These are phyloP conservation scores for Bambusicola thoracicus DNA, from an alignment of 2,113 vertebrate genomes.

Conservation along the genomic window DNA sequence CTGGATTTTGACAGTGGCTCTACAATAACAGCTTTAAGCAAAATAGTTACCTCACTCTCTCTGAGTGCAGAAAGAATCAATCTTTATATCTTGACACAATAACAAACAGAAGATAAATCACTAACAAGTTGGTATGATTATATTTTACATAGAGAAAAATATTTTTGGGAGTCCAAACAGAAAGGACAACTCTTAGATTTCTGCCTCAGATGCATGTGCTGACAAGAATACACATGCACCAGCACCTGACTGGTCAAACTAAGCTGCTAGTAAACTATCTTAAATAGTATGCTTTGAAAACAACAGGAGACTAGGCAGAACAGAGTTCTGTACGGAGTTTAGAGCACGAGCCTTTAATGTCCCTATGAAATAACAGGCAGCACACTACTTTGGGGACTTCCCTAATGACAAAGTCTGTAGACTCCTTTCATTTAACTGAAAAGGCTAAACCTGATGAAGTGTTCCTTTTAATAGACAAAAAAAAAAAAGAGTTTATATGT, in stretches of 20 bases:
- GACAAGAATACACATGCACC: not conserved
- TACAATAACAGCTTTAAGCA: not conserved
- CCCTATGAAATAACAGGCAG: not conserved
- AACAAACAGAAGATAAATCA: not conserved
- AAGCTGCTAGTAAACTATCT: not conserved
- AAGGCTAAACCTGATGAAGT: not conserved
- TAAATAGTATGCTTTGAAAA: not conserved
- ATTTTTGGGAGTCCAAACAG: not conserved
- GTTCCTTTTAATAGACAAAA: not conserved
- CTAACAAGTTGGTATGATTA: not conserved
- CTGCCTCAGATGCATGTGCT: fast-evolving
- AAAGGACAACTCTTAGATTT: not conserved
- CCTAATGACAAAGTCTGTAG: not conserved
- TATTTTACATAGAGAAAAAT: not conserved
- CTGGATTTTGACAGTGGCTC: not conserved
- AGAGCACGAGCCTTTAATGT: not conserved
- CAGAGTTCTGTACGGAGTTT: not conserved
- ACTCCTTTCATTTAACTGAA: not conserved
- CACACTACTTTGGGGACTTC: not conserved
- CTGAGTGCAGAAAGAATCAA: not conserved
- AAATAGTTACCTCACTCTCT: not conserved
- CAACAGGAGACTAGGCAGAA: not conserved
- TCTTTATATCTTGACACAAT: fast-evolving
- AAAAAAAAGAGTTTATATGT: not conserved
- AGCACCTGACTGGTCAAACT: not conserved